Evolutionary conservation across 2,888 invertebrate species (phyloP).

Genomic region (Lithosia quadra): DNA sequence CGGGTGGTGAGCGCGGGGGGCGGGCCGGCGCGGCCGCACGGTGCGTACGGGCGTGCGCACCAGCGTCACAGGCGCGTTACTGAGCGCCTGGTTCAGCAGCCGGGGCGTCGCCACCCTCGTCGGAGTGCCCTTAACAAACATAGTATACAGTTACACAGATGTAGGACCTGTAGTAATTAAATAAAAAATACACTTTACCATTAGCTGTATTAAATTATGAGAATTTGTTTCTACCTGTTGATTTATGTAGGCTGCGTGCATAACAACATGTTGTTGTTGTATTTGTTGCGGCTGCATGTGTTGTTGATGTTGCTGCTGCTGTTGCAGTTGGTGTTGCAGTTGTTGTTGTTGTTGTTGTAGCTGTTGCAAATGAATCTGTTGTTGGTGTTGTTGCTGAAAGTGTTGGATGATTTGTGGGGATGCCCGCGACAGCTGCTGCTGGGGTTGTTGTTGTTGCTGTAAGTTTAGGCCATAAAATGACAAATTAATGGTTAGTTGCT

Average conservation of each 20-base stretch:
- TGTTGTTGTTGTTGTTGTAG: conserved; percentile 65
- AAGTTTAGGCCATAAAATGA: conserved; percentile 28
- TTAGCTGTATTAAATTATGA: background rate
- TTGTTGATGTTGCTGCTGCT: conserved; percentile 64
- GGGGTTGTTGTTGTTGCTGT: conserved; percentile 57
- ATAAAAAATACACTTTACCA: too few species aligned
- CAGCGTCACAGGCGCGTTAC: conserved; percentile 62
- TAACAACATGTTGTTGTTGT: conserved; percentile 75
- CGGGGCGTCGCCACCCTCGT: conserved; percentile 68
- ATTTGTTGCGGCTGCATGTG: conserved; percentile 61
- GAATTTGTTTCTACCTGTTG: conserved; percentile 63
- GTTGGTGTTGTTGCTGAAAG: conserved; percentile 65
- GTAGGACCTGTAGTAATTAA: too few species aligned
- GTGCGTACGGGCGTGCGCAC: conserved; percentile 69
- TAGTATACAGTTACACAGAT: background rate
- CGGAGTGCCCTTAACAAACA: conserved; percentile 59
- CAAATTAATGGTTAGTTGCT: background rate
- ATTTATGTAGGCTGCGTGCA: conserved; percentile 82
- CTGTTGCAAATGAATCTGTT: conserved; percentile 62
- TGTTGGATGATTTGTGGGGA: conserved; percentile 69
- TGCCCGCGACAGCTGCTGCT: conserved; percentile 52
- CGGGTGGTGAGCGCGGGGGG: conserved; percentile 57
- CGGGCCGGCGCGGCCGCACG: conserved; percentile 64
- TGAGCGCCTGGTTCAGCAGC: conserved; percentile 73
- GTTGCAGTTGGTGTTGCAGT: conserved; percentile 71